Evolutionary conservation across 1,140 invertebrate genomes (phyloP).

Genomic region (Drosophila sucinea): DNA sequence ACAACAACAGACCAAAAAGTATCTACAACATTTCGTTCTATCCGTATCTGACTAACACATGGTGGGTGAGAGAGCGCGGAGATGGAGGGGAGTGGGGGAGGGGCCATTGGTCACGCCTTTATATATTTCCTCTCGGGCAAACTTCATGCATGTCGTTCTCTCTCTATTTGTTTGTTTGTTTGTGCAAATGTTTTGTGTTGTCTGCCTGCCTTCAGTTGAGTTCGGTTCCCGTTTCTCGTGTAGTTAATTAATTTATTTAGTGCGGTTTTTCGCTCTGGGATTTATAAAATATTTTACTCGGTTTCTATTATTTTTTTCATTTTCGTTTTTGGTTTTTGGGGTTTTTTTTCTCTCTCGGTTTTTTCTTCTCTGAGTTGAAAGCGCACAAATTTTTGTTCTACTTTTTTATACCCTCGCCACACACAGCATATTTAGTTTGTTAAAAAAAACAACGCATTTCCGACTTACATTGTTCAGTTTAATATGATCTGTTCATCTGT

Average conservation of each 20-base stretch:
- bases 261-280: constrained; percentile 72
- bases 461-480: too few relatives aligned
- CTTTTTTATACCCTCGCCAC: not conserved
- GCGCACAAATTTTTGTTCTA: constrained; percentile 15
- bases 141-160: constrained; percentile 37
- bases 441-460: not conserved
- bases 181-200: constrained; percentile 31
- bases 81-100: not conserved
- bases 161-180: constrained; percentile 30
- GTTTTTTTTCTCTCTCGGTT: constrained; percentile 11
- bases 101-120: constrained; percentile 30
- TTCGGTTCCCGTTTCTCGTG: constrained; percentile 49
- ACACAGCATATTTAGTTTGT: not conserved
- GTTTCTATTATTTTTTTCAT: constrained; percentile 39
- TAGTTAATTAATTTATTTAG: constrained; percentile 78
- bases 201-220: constrained; percentile 24
- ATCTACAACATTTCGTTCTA: constrained; percentile 11
- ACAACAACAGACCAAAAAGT: constrained; percentile 25
- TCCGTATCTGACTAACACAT: constrained; percentile 20
- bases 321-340: constrained; percentile 13
- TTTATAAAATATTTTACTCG: constrained; percentile 67
- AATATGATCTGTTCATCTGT: too few relatives aligned
- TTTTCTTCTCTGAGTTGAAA: constrained; percentile 25
- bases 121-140: constrained; percentile 6
- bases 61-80: too few relatives aligned